Conservation (phyloP, 1,140 invertebrate species). For the Hypsibius dujardini region DNA sequence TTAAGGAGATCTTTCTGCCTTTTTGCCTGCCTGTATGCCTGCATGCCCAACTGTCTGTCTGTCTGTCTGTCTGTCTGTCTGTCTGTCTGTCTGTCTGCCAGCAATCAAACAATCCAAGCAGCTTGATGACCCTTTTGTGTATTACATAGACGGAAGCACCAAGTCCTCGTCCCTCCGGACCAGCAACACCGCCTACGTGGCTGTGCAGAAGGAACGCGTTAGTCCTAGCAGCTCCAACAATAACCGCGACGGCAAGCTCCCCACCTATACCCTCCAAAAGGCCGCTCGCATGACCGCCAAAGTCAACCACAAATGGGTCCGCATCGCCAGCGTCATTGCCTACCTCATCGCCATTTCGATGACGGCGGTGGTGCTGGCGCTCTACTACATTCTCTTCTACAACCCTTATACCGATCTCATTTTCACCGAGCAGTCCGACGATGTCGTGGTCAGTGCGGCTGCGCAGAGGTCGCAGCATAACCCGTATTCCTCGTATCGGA, state of each 20-base stretch:
- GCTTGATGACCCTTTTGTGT: neutral
- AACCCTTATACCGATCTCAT: conserved; percentile 11
- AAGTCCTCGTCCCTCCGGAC: neutral
- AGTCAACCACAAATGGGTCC: conserved; percentile 6
- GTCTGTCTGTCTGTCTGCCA: neutral
- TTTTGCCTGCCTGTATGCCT: too few relatives aligned
- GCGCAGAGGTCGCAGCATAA: too few relatives aligned
- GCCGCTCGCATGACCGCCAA: conserved; percentile 12
- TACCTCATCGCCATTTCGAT: conserved; percentile 3
- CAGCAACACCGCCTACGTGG: neutral
- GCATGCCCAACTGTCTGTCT: too few relatives aligned
- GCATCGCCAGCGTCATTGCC: conserved; percentile 17
- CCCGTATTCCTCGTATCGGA: too few relatives aligned
- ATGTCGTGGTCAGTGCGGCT: too few relatives aligned
- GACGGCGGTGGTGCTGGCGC: conserved; percentile 1
- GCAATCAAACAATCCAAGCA: neutral
- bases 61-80: too few relatives aligned
- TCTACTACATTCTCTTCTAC: conserved; percentile 18
- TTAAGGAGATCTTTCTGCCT: too few relatives aligned
- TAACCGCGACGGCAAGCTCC: neutral
- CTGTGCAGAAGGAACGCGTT: neutral
- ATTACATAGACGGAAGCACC: neutral
- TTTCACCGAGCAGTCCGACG: too few relatives aligned
- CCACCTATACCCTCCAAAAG: conserved; percentile 17
- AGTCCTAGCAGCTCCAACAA: neutral